phyloP scores from a whole-genome alignment of 2,113 vertebrate species.

The Ailurus styani region DNA sequence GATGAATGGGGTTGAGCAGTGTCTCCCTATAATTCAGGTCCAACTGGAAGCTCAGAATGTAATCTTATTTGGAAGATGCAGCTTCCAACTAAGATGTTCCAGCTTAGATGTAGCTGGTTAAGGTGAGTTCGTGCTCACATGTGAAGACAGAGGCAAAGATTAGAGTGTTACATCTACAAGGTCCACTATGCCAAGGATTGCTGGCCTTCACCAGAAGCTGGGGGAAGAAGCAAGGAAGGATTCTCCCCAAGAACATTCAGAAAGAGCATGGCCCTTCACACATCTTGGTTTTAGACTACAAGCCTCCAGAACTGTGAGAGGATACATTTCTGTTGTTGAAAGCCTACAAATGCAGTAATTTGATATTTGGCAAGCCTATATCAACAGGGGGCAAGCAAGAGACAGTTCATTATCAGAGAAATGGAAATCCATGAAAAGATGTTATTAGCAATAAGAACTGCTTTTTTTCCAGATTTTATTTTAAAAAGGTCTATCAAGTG shows the following conservation, averaged over 20 bases:
- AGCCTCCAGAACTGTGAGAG: background rate
- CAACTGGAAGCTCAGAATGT: background rate
- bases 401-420: background rate
- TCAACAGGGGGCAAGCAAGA: background rate
- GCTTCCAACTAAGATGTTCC: too few species aligned
- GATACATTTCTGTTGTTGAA: background rate
- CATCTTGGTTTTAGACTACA: background rate
- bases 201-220: background rate
- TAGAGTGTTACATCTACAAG: fast-evolving
- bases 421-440: background rate
- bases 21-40: background rate
- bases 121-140: background rate
- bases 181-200: fast-evolving
- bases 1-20: background rate
- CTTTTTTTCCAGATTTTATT: background rate
- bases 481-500: background rate
- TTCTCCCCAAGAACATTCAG: background rate
- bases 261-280: background rate
- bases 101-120: background rate
- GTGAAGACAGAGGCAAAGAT: background rate
- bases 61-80: background rate
- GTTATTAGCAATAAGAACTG: background rate
- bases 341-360: background rate
- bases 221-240: background rate
- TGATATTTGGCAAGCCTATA: too few species aligned